These are phyloP conservation scores for Sinocyclocheilus grahami DNA, from an alignment of 2,113 vertebrate species.

Conservation along the genomic window DNA sequence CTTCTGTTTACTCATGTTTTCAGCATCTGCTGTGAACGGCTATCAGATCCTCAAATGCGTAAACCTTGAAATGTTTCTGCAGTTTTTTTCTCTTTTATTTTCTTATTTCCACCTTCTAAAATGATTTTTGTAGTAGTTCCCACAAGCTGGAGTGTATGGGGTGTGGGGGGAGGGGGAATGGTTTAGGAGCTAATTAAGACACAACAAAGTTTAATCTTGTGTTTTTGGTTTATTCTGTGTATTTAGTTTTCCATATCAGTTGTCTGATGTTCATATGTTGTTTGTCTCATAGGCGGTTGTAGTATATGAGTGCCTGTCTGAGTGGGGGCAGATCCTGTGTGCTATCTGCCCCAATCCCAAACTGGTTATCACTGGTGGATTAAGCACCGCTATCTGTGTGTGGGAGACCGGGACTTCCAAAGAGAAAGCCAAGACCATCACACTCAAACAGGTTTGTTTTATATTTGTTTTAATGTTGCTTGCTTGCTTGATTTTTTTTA, in stretches of 20 bases:
- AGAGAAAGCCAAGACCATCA: constrained; percentile 89
- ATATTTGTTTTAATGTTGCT: background rate
- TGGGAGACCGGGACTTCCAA: constrained; percentile 95
- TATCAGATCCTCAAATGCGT: background rate
- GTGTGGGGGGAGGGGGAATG: too few relatives aligned
- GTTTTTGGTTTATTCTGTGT: background rate
- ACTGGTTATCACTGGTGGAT: constrained; percentile 90
- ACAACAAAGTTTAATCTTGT: background rate
- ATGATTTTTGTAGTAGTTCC: too few relatives aligned
- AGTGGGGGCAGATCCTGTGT: constrained; percentile 96
- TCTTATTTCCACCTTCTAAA: too few relatives aligned
- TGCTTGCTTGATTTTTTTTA: background rate
- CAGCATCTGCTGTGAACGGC: background rate
- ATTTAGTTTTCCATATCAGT: background rate
- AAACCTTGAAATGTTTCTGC: too few relatives aligned
- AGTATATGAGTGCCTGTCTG: constrained; percentile 94
- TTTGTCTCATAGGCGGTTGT: constrained; percentile 79
- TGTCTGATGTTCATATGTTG: background rate
- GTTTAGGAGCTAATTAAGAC: too few relatives aligned
- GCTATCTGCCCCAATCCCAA: constrained; percentile 95
- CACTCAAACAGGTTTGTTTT: constrained; percentile 88
- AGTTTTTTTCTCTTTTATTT: too few relatives aligned
- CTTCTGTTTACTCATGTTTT: background rate
- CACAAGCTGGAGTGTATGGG: too few relatives aligned
- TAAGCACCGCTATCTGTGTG: constrained; percentile 93